Conservation (phyloP, 2,113 vertebrate genomes). For the Sturnira hondurensis region DNA sequence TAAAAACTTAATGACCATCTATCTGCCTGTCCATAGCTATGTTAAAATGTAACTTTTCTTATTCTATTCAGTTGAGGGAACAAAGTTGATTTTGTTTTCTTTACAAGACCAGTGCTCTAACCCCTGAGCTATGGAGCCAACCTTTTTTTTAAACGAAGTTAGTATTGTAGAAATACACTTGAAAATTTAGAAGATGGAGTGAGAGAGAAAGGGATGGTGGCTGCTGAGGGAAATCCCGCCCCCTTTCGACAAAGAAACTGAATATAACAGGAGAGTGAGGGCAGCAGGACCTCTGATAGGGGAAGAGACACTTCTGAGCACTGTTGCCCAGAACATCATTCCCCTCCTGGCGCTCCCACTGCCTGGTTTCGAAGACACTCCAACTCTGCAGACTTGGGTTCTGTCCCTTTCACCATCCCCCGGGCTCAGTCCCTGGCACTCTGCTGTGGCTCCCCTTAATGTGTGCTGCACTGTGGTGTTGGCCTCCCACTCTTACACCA, state of each 20-base stretch:
- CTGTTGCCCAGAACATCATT: no score
- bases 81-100: not conserved
- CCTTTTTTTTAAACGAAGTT: not conserved
- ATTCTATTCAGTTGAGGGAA: not conserved
- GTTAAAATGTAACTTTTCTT: not conserved
- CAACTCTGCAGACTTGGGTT: not conserved
- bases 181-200: not conserved
- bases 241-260: not conserved
- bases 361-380: not conserved
- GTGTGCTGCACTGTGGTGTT: not conserved
- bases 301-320: not conserved
- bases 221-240: not conserved
- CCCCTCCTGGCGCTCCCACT: not conserved
- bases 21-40: not conserved
- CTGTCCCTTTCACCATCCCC: not conserved
- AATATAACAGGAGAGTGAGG: fast-evolving
- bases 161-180: not conserved
- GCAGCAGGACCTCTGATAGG: no score
- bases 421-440: not conserved
- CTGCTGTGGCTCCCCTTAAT: not conserved
- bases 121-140: no score
- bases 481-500: not conserved
- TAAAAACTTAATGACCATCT: not conserved
- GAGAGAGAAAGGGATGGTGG: not conserved
- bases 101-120: no score